phyloP scores from a whole-genome alignment of 1,140 invertebrate species.

The Drosophila rhopaloa region DNA sequence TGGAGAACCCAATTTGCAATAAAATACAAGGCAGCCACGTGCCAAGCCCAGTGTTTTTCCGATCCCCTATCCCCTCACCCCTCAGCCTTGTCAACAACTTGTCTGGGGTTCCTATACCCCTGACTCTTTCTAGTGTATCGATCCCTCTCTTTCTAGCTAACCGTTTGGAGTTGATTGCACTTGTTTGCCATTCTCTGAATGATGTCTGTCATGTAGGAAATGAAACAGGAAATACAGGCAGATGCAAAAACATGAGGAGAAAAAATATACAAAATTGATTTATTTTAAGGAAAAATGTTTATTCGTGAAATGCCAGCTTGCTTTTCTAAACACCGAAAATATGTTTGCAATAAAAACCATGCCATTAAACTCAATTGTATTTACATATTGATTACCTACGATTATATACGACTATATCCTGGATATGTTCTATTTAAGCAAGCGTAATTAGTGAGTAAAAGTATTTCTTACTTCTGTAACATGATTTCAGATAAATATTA shows the following conservation, averaged over 20 bases:
- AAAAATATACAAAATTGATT: not conserved
- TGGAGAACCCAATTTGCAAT: constrained; percentile 29
- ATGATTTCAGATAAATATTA: not conserved
- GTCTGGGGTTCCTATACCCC: constrained; percentile 4
- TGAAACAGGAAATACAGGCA: constrained; percentile 67
- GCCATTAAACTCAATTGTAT: too few species aligned
- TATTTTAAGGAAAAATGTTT: not conserved
- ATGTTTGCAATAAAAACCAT: not conserved
- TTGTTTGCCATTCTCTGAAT: constrained; percentile 63
- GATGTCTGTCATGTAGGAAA: constrained; percentile 65
- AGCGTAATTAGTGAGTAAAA: too few species aligned
- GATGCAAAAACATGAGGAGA: constrained; percentile 15
- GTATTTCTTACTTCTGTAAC: too few species aligned
- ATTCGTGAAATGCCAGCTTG: not conserved
- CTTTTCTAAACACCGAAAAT: not conserved
- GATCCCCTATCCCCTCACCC: not conserved
- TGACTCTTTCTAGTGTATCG: not conserved
- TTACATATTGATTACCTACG: too few species aligned
- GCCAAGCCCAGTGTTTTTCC: constrained; percentile 23
- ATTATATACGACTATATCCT: too few species aligned
- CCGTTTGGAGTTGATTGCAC: constrained; percentile 64
- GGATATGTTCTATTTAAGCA: too few species aligned
- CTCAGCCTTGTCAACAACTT: constrained; percentile 21
- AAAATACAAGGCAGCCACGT: constrained; percentile 44
- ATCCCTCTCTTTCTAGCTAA: constrained; percentile 11